Conservation (phyloP, 2,797 vertebrate genomes). For the Pteropus rufus region DNA sequence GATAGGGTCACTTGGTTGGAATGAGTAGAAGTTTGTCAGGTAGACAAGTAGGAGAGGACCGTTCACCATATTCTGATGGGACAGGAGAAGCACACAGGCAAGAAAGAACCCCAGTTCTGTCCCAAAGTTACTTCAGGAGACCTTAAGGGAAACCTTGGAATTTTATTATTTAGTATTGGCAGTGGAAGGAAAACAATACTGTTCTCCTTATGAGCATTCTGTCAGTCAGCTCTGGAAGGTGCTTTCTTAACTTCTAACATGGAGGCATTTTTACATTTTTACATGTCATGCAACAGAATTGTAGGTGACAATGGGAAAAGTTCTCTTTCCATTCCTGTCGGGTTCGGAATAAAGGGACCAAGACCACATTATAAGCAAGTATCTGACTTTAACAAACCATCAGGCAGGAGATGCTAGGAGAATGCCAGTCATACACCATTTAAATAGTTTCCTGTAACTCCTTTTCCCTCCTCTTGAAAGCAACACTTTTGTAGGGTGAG, state of each 20-base stretch:
- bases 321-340: background rate
- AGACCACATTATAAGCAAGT: background rate
- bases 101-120: background rate
- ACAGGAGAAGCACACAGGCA: background rate
- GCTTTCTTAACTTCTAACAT: conserved; percentile 34
- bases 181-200: background rate
- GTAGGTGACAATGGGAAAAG: background rate
- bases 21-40: background rate
- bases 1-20: background rate
- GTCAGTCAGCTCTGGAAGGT: conserved; percentile 28
- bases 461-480: background rate
- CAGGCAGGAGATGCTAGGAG: rapidly evolving
- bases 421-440: rapidly evolving
- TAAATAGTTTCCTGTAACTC: background rate
- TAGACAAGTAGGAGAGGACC: background rate
- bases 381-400: background rate
- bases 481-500: background rate
- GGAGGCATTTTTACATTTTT: conserved; percentile 50
- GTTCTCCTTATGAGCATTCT: background rate
- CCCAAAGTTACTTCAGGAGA: background rate
- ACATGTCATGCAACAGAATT: background rate
- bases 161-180: background rate
- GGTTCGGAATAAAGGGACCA: background rate
- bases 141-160: background rate
- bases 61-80: background rate